phyloP scores from a whole-genome alignment of 2,113 vertebrate species.

The Ramphastos sulfuratus region DNA sequence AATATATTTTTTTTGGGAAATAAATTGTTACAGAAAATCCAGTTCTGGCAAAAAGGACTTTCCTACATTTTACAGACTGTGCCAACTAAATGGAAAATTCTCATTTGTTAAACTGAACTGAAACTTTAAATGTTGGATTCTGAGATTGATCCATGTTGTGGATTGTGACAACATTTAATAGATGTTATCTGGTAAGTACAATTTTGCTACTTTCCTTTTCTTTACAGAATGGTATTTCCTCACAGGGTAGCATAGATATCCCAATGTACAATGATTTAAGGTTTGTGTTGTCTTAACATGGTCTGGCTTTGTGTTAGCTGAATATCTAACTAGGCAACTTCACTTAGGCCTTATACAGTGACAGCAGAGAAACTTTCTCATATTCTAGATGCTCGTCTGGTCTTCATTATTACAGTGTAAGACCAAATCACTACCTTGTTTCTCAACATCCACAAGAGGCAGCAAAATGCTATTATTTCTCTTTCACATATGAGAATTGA shows the following conservation, averaged over 20 bases:
- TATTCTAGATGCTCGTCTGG: background rate
- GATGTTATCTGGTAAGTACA: background rate
- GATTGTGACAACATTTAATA: background rate
- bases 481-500: background rate
- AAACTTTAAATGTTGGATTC: background rate
- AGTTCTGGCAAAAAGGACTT: background rate
- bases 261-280: background rate
- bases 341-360: background rate
- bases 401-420: background rate
- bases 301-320: background rate
- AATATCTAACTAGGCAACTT: background rate
- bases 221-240: background rate
- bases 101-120: background rate
- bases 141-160: background rate
- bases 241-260: background rate
- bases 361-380: background rate
- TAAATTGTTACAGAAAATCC: background rate
- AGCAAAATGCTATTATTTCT: background rate
- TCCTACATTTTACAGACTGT: background rate
- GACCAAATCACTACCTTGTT: background rate
- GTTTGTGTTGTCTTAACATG: background rate
- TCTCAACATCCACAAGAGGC: background rate
- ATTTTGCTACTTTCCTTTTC: background rate
- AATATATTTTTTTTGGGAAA: background rate
- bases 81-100: background rate